phyloP scores from a whole-genome alignment of 2,797 vertebrate species.

The Mormyrus hasselquistii region DNA sequence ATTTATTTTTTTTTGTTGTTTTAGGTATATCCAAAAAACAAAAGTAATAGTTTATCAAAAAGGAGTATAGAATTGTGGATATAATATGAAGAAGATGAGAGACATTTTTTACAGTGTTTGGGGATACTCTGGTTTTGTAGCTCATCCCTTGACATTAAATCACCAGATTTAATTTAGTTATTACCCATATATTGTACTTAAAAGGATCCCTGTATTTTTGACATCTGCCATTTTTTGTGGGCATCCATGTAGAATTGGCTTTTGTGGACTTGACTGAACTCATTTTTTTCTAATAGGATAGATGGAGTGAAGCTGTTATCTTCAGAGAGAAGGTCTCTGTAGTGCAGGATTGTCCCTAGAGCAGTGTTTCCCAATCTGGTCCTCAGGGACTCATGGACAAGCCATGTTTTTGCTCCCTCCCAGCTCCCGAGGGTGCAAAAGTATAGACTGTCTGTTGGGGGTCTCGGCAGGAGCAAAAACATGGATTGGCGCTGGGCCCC shows the following conservation, averaged over 20 bases:
- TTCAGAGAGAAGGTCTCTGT: background rate
- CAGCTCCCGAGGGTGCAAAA: background rate
- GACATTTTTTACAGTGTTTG: background rate
- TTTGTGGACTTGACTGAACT: background rate
- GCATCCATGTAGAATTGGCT: background rate
- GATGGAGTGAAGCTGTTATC: background rate
- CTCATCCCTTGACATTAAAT: background rate
- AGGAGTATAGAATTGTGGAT: background rate
- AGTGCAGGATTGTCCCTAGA: background rate
- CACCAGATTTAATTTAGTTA: background rate
- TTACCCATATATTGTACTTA: background rate
- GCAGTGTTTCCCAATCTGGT: background rate
- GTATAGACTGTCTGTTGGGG: background rate
- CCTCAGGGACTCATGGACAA: background rate
- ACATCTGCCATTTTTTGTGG: background rate
- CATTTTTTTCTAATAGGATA: background rate
- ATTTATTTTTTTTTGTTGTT: background rate
- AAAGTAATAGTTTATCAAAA: background rate
- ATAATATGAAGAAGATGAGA: background rate
- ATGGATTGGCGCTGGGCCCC: background rate
- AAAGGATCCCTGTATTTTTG: background rate
- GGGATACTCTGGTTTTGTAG: background rate
- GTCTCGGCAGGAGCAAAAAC: background rate
- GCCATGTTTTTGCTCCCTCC: background rate
- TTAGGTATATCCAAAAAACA: background rate